Evolutionary conservation across 30 jellyfish, hydroid and myxozoan species (phyloP).

Genomic region (Hydra vulgaris): DNA sequence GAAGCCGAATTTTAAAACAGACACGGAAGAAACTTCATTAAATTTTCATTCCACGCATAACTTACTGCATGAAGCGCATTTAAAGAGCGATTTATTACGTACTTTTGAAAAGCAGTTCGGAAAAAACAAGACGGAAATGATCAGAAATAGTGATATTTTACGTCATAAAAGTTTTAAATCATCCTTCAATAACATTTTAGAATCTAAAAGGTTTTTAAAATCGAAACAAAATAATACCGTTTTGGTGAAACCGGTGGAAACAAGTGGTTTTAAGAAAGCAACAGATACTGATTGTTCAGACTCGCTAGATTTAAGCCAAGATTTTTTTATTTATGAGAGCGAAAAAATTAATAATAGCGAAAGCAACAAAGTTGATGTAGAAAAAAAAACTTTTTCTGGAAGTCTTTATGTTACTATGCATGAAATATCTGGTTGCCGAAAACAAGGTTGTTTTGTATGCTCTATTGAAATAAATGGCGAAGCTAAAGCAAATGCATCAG

Average conservation of each 20-base stretch:
- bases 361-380: not conserved
- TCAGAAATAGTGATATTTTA: too few relatives aligned
- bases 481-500: constrained; percentile 63
- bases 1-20: constrained; percentile 1
- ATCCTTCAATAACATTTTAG: not conserved
- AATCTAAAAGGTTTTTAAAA: not conserved
- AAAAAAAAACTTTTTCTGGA: constrained; percentile 49
- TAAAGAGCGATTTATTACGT: not conserved
- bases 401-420: constrained; percentile 42
- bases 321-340: not conserved
- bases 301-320: not conserved
- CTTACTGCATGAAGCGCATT: not conserved
- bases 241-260: too few relatives aligned
- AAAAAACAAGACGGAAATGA: not conserved
- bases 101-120: not conserved
- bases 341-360: too few relatives aligned
- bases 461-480: constrained; percentile 65
- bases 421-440: not conserved
- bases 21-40: too few relatives aligned
- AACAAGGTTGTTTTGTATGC: not conserved
- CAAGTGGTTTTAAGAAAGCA: not conserved
- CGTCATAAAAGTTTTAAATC: not conserved
- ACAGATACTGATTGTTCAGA: not conserved
- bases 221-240: too few relatives aligned
- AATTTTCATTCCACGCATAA: not conserved